Percentiles rank a stretch among this genome's conserved stretches.
Conservation (phyloP, 2,888 invertebrate genomes). For the Heteromurus nitidus region DNA sequence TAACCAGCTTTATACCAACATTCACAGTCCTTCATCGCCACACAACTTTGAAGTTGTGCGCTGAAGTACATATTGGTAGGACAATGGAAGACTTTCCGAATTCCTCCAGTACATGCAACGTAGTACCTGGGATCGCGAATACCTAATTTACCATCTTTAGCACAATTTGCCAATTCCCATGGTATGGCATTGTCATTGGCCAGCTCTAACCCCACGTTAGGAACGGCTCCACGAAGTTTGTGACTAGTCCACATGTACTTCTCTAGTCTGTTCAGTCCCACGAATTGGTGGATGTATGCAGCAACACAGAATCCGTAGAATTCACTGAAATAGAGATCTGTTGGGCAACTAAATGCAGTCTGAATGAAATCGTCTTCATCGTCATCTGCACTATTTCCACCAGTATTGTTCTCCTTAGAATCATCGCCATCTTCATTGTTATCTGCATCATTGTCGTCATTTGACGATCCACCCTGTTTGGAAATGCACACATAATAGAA, state of each 20-base stretch:
- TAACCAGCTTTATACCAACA: slow-evolving; percentile 70
- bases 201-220: no score
- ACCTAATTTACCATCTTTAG: slow-evolving; percentile 52
- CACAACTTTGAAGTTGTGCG: slow-evolving; percentile 52
- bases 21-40: slow-evolving; percentile 61
- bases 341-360: slow-evolving; percentile 62
- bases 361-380: slow-evolving; percentile 58
- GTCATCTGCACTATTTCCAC: no score
- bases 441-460: slow-evolving; percentile 25
- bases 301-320: slow-evolving; percentile 70
- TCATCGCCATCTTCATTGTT: no score
- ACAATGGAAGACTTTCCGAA: slow-evolving; percentile 59
- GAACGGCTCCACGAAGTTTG: slow-evolving; percentile 21
- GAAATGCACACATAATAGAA: slow-evolving; percentile 66
- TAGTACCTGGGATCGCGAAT: slow-evolving; percentile 69
- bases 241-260: slow-evolving; percentile 65
- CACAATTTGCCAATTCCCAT: slow-evolving; percentile 50
- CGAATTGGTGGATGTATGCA: slow-evolving; percentile 65
- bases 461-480: neutral
- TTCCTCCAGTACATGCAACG: slow-evolving; percentile 46
- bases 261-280: slow-evolving; percentile 56
- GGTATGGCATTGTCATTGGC: no score
- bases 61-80: slow-evolving; percentile 72
- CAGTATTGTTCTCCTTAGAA: slow-evolving; percentile 53
- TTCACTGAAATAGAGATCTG: slow-evolving; percentile 66